These are phyloP conservation scores for Hyperoplus immaculatus DNA, from an alignment of 2,797 vertebrate species.

Conservation along the genomic window DNA sequence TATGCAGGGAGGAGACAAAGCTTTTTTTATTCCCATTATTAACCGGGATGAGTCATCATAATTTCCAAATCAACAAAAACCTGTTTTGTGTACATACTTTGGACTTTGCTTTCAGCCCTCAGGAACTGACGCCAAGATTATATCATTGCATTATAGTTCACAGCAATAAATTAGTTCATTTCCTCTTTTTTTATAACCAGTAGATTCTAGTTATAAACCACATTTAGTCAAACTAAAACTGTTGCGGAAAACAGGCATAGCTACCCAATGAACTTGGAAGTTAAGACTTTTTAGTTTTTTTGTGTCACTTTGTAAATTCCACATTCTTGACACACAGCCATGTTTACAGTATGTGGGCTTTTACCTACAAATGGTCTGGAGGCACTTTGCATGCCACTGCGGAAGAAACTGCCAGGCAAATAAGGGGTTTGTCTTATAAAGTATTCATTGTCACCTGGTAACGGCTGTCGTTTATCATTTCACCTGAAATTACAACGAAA, in stretches of 20 bases:
- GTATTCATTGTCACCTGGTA: constrained; percentile 93
- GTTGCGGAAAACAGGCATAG: constrained; percentile 36
- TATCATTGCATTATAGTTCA: constrained; percentile 77
- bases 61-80: constrained; percentile 87
- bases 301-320: constrained; percentile 48
- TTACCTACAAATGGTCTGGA: constrained; percentile 81
- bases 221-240: constrained; percentile 52
- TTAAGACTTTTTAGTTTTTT: constrained; percentile 37
- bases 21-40: constrained; percentile 76
- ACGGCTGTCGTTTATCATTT: constrained; percentile 90
- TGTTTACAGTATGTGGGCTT: constrained; percentile 76
- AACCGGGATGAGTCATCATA: constrained; percentile 82
- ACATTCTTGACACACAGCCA: constrained; percentile 64
- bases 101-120: constrained; percentile 79
- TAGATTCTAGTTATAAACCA: constrained; percentile 54
- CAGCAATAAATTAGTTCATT: constrained; percentile 83
- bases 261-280: constrained; percentile 38
- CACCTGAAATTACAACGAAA: constrained; percentile 92
- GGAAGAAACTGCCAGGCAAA: constrained; percentile 92
- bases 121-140: constrained; percentile 81
- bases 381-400: constrained; percentile 87
- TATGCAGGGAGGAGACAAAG: constrained; percentile 79
- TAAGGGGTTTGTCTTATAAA: constrained; percentile 92
- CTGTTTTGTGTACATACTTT: constrained; percentile 86
- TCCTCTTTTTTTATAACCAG: constrained; percentile 82